Base-by-base conservation (phyloP, 2,888 invertebrate species). In the Aporophyla lueneburgensis region DNA sequence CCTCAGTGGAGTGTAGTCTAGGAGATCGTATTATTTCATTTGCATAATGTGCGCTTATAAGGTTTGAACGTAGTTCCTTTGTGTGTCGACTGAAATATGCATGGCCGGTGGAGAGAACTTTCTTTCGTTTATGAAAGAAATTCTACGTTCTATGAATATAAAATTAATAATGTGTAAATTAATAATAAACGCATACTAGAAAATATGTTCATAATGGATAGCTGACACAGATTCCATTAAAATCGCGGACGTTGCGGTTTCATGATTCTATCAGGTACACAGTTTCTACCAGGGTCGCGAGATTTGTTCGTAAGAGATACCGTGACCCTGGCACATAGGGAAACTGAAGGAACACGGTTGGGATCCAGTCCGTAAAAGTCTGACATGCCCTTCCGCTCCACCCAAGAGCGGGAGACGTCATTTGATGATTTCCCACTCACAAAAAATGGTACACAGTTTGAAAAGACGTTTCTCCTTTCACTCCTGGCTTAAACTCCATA, bases 21-120 rank as follows among this genome's bases (percentile, higher is more conserved):
- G 62, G 24, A 82, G 73, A 49, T 82, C 10, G 79, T 74, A 66
- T 74, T 85, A 79, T 85, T 81, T 85, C 40, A 85, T 84, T 73
- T 74, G 73, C 81, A 83, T 83, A 83, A 83, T 83, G 75, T 63
- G 49, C 76, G 58, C 54, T 76, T 75, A 75, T 59, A 71, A 71
- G 75, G 71, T 80, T 65, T 53, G 67, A 61, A 51, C 43, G 19
- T 14, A 58, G 19, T 54, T 53, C 33, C 73, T 84, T 80, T 83
- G 72, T 73, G 40, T 24, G 54, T 21, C 49, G 46, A 54, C 33
- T 49, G 74, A 62, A 58, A 43, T 43, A 78, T 54, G n/a, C 40
- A 54, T n/a, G 27, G 19, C 14, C 14, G 16, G 33, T 21, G 19
- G 14, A 67, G 14, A 71, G 27, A 49, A 59, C 59, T 62, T 66